These are phyloP conservation scores for Syngnathus rostellatus DNA, from an alignment of 2,797 vertebrate genomes.

Conservation along the genomic window DNA sequence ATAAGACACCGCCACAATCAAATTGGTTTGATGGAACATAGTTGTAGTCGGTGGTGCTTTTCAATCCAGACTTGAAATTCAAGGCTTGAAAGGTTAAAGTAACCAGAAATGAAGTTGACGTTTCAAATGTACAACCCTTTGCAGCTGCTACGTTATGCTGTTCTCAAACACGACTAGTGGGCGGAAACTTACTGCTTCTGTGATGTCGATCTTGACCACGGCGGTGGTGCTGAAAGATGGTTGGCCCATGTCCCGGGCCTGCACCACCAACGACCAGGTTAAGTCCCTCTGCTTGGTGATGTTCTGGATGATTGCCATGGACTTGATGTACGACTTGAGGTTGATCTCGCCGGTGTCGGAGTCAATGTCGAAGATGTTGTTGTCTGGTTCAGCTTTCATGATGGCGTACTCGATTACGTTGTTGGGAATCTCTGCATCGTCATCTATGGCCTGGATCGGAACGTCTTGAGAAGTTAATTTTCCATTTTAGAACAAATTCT, in stretches of 20 bases:
- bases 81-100: not conserved
- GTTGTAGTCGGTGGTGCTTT: not conserved
- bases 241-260: slow-evolving; percentile 87
- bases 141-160: not conserved
- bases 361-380: slow-evolving; percentile 93
- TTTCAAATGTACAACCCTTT: not conserved
- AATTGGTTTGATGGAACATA: not conserved
- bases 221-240: slow-evolving; percentile 94
- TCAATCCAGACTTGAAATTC: not conserved
- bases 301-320: slow-evolving; percentile 89
- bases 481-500: not conserved
- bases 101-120: not conserved
- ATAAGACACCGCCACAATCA: not conserved
- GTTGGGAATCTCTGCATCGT: slow-evolving; percentile 92
- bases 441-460: slow-evolving; percentile 78
- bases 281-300: slow-evolving; percentile 82
- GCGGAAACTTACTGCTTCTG: slow-evolving; percentile 81
- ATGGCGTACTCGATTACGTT: slow-evolving; percentile 96
- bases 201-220: slow-evolving; percentile 90
- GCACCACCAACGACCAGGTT: slow-evolving; percentile 91
- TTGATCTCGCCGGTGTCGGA: slow-evolving; percentile 85
- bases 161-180: not conserved
- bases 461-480: not conserved
- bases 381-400: slow-evolving; percentile 87
- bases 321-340: slow-evolving; percentile 87